Conservation (phyloP, 2,888 invertebrate genomes). For the Chalcosyrphus nemorum region DNA sequence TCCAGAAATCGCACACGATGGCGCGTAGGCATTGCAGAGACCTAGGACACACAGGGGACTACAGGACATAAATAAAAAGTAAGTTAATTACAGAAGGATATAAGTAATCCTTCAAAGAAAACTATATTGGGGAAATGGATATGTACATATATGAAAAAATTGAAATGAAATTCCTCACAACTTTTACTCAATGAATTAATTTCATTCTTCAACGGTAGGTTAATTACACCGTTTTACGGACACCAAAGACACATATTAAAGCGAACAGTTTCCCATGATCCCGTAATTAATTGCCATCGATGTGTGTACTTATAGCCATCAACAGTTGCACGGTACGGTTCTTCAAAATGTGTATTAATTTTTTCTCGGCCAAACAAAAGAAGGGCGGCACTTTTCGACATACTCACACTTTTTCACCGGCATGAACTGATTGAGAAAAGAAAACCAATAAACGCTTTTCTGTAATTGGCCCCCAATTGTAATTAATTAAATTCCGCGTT, state of each 20-base stretch:
- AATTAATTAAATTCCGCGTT: slow-evolving; percentile 66
- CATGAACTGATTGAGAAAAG: background rate
- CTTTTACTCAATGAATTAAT: background rate
- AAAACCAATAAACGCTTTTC: slow-evolving; percentile 54
- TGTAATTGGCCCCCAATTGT: slow-evolving; percentile 58
- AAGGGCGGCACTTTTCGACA: background rate
- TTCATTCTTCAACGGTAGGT: slow-evolving; percentile 5
- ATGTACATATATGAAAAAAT: too few species aligned
- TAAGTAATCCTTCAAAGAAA: too few species aligned
- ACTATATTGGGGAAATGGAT: too few species aligned
- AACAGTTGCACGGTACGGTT: slow-evolving; percentile 29
- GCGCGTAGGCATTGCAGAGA: too few species aligned
- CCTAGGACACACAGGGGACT: too few species aligned
- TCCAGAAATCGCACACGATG: too few species aligned
- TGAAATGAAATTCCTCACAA: too few species aligned
- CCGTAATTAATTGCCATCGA: slow-evolving; percentile 16
- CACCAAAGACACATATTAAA: slow-evolving; percentile 17
- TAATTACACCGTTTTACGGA: background rate
- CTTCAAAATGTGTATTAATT: background rate
- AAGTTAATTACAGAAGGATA: too few species aligned
- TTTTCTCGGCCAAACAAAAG: background rate
- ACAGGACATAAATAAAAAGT: too few species aligned
- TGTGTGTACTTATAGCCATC: background rate
- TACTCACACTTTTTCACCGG: background rate
- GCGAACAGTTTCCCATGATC: slow-evolving; percentile 5